phyloP scores from a whole-genome alignment of 2,888 invertebrate species.

The Drosophila neotestacea region DNA sequence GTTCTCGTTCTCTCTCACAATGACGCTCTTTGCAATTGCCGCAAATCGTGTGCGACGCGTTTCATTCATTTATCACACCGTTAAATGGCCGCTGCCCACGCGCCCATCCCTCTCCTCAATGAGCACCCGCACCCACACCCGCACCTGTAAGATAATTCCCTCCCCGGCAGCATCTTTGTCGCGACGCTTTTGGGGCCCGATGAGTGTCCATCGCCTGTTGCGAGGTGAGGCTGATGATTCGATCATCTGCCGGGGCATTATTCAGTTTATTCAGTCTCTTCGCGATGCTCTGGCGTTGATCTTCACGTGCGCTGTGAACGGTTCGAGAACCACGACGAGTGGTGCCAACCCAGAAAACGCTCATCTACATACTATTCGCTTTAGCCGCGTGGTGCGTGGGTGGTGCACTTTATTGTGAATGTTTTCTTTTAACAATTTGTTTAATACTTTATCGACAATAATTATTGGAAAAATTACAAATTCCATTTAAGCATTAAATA shows the following conservation, averaged over 20 bases:
- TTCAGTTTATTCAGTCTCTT: conserved; percentile 58
- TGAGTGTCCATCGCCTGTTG: conserved; percentile 20
- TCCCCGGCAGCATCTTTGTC: background rate
- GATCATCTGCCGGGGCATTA: conserved; percentile 22
- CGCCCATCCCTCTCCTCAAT: conserved; percentile 12
- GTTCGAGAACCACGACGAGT: conserved; percentile 11
- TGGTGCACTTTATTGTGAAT: conserved; percentile 15
- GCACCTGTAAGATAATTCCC: conserved; percentile 31
- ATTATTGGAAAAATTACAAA: background rate
- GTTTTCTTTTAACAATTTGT: conserved; percentile 9
- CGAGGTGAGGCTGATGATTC: conserved; percentile 24
- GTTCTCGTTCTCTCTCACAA: background rate
- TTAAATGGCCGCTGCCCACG: conserved; percentile 58
- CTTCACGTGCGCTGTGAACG: conserved; percentile 63
- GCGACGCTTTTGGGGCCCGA: background rate
- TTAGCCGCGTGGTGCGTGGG: conserved; percentile 42
- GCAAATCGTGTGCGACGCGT: conserved; percentile 48
- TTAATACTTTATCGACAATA: background rate
- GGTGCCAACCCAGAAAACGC: conserved; percentile 1
- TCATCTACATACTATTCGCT: conserved; percentile 1
- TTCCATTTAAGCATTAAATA: background rate
- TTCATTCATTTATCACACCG: conserved; percentile 67
- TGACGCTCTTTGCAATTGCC: conserved; percentile 13
- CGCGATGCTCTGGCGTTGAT: conserved; percentile 78
- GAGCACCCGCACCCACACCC: conserved; percentile 28